phyloP scores from a whole-genome alignment of 2,113 vertebrate genomes.

The Tricholaema leucomelas region DNA sequence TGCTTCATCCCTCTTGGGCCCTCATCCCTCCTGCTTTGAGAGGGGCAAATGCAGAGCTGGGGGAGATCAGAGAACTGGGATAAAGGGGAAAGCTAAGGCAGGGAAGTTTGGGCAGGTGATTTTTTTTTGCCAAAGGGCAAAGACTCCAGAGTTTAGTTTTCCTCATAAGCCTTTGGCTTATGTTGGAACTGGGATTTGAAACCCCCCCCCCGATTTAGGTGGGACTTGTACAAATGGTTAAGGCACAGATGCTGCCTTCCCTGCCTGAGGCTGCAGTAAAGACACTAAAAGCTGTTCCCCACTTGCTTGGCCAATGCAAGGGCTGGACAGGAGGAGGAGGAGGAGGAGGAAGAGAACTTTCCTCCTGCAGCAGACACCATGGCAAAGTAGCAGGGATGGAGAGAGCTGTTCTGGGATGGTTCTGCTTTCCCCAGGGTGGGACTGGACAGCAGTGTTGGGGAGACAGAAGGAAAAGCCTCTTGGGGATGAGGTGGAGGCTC shows the following conservation, averaged over 20 bases:
- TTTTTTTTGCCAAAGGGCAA: background rate
- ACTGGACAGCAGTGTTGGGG: background rate
- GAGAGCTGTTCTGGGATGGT: background rate
- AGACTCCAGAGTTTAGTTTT: background rate
- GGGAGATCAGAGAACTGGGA: background rate
- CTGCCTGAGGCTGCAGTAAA: background rate
- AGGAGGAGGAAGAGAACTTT: background rate
- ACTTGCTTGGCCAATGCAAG: background rate
- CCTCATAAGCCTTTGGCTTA: background rate
- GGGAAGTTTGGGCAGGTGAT: background rate
- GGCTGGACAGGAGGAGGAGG: background rate
- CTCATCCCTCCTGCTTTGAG: background rate
- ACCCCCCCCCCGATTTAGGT: background rate
- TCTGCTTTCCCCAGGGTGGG: background rate
- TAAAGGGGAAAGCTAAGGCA: background rate
- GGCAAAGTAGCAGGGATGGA: accelerated
- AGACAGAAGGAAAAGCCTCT: background rate
- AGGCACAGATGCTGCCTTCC: constrained; percentile 31
- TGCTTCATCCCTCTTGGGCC: background rate
- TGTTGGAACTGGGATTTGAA: background rate
- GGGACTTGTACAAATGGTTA: background rate
- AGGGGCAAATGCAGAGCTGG: background rate
- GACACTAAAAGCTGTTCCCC: background rate
- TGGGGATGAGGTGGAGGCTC: background rate
- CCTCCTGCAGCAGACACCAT: background rate